Evolutionary conservation across 2,113 vertebrate species (phyloP).

Genomic region (Cisticola juncidis): DNA sequence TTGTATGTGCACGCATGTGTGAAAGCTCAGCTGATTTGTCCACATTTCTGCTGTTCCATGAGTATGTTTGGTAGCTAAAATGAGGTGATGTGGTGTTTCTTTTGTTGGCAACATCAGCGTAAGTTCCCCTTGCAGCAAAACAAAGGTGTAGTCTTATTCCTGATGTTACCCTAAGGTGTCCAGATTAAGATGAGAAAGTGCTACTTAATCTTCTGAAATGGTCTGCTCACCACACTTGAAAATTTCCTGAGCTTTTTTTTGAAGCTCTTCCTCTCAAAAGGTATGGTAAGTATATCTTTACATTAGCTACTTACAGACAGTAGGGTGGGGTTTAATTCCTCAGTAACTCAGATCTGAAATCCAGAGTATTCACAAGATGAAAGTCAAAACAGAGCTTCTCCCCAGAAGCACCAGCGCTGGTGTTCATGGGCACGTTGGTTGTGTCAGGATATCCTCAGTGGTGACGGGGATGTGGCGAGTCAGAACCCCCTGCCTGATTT

Average conservation of each 20-base stretch:
- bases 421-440: background rate
- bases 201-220: conserved; percentile 6
- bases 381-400: background rate
- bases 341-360: background rate
- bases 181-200: conserved; percentile 4
- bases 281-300: conserved; percentile 46
- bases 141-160: conserved; percentile 15
- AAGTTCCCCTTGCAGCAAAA: background rate
- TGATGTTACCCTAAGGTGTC: background rate
- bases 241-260: background rate
- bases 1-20: conserved; percentile 15
- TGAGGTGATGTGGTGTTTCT: background rate
- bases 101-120: background rate
- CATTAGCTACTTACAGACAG: background rate
- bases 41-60: background rate
- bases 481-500: background rate
- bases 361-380: background rate
- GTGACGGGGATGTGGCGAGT: background rate
- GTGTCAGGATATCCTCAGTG: background rate
- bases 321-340: background rate
- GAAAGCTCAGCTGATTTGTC: conserved; percentile 5
- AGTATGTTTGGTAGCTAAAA: conserved; percentile 18
- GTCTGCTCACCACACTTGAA: background rate
- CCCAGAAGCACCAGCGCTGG: background rate
- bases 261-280: background rate